Evolutionary conservation across 2,888 invertebrate genomes (phyloP).

Genomic region (Aphidoletes aphidimyza): DNA sequence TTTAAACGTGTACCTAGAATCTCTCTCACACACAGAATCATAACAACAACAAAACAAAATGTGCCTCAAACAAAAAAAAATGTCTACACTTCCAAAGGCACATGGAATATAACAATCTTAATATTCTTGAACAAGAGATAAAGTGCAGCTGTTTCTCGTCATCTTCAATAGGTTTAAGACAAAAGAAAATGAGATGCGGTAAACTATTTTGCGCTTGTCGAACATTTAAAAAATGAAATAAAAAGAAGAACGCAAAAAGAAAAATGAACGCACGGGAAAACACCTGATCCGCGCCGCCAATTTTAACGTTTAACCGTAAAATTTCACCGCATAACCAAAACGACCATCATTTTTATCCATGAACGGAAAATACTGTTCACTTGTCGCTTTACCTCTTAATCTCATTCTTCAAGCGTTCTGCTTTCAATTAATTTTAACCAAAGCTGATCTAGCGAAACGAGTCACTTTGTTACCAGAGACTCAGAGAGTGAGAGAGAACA

Average conservation of each 20-base stretch:
- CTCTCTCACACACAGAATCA: neutral
- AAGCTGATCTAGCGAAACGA: neutral
- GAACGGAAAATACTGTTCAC: no score
- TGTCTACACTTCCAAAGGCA: neutral
- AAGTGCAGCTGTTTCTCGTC: conserved; percentile 19
- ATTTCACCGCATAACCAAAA: neutral
- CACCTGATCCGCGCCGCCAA: neutral
- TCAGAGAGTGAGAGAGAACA: no score
- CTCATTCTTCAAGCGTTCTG: neutral
- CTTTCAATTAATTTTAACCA: neutral
- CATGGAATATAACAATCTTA: no score
- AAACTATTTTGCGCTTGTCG: no score
- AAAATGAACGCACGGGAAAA: no score
- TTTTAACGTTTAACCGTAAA: neutral
- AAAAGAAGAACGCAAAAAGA: no score
- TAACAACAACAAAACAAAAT: no score
- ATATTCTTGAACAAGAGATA: neutral
- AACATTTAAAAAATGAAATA: no score
- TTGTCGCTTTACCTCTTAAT: conserved; percentile 5
- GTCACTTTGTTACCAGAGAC: neutral
- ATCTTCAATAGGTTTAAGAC: neutral
- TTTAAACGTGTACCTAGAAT: no score
- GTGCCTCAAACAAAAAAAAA: no score
- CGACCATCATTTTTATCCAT: neutral
- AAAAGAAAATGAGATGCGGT: neutral